These are phyloP conservation scores for Cancer borealis DNA, from an alignment of 2,888 invertebrate species.

Conservation along the genomic window DNA sequence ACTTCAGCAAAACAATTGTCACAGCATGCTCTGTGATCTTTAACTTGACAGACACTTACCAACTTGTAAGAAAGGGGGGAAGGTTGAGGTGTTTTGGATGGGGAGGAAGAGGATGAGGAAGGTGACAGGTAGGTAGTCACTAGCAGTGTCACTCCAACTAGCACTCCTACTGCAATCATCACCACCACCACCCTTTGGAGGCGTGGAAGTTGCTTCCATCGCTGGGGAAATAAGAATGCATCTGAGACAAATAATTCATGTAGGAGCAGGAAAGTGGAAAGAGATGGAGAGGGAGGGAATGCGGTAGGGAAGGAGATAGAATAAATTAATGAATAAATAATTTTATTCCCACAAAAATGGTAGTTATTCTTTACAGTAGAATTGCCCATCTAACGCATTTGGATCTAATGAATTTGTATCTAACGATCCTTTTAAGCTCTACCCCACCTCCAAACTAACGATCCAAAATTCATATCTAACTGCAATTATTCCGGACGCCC, in stretches of 20 bases:
- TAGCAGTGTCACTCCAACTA: constrained; percentile 63
- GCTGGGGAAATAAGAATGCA: constrained; percentile 81
- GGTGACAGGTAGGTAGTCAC: constrained; percentile 57
- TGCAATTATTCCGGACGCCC: too few species aligned
- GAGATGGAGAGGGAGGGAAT: too few species aligned
- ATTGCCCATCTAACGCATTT: too few species aligned
- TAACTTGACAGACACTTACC: constrained; percentile 1
- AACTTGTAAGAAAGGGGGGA: background rate
- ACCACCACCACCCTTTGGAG: constrained; percentile 89
- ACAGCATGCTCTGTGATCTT: background rate
- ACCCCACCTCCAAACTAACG: too few species aligned
- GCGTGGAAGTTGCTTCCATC: constrained; percentile 92
- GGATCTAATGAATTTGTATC: too few species aligned
- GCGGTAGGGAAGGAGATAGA: too few species aligned
- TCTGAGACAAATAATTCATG: background rate
- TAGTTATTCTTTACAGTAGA: too few species aligned
- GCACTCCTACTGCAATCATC: constrained; percentile 80
- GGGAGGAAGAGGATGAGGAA: constrained; percentile 48
- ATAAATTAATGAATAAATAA: too few species aligned
- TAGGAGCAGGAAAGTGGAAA: background rate
- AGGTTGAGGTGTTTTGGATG: background rate
- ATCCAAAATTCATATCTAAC: too few species aligned
- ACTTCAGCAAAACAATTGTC: background rate
- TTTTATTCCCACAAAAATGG: too few species aligned
- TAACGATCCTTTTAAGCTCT: too few species aligned